Evolutionary conservation across 2,888 invertebrate species (phyloP).

Genomic region (Thera britannica): DNA sequence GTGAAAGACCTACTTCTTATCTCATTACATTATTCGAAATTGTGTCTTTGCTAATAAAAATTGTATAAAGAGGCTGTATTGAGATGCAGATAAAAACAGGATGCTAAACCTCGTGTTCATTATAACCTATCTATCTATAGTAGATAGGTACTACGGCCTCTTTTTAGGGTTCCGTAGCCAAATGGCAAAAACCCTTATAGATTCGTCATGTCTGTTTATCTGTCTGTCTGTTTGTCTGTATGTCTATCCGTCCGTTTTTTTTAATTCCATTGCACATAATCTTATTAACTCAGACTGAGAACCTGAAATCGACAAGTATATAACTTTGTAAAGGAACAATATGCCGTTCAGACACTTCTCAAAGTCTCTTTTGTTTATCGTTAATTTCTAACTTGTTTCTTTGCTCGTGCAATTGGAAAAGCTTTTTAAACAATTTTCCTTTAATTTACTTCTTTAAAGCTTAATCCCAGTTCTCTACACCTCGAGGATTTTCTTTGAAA

Average conservation of each 20-base stretch:
- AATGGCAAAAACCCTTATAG: too few relatives aligned
- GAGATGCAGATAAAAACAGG: neutral
- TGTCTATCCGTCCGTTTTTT: too few relatives aligned
- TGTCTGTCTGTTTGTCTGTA: too few relatives aligned
- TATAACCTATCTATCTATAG: neutral
- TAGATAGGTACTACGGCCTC: too few relatives aligned
- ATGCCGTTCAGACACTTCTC: too few relatives aligned
- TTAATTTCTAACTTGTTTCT: constrained; percentile 9
- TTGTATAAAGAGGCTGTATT: neutral
- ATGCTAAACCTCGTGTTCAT: neutral
- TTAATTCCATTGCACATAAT: too few relatives aligned
- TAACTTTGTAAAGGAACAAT: too few relatives aligned
- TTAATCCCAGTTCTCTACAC: constrained; percentile 12
- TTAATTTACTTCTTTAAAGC: constrained; percentile 6
- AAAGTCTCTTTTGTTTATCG: neutral
- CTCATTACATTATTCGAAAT: constrained; percentile 10
- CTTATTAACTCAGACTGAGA: too few relatives aligned
- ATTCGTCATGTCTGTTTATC: too few relatives aligned
- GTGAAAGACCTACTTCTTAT: constrained; percentile 13
- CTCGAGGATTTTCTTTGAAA: constrained; percentile 9
- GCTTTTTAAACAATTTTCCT: constrained; percentile 15
- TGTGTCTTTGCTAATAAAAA: neutral
- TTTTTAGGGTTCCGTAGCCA: too few relatives aligned
- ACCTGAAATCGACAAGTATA: too few relatives aligned
- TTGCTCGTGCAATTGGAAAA: constrained; percentile 10